Evolutionary conservation across 2,888 invertebrate species (phyloP).

Genomic region (Autographa gamma): DNA sequence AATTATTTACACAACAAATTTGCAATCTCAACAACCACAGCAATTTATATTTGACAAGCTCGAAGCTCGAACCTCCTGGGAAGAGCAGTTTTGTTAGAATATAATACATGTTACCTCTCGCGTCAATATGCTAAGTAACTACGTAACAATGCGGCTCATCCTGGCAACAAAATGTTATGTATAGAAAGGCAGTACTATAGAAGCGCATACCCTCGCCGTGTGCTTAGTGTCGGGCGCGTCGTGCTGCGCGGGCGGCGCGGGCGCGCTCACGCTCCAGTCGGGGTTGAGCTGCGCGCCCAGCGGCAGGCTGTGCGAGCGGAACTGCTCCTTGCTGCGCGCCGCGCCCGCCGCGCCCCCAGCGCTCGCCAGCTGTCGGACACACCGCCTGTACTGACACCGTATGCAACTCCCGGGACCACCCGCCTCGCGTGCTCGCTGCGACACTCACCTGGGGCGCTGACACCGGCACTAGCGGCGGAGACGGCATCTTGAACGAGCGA

Average conservation of each 20-base stretch:
- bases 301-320: constrained; percentile 90
- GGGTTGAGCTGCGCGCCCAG: constrained; percentile 88
- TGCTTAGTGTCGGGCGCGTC: constrained; percentile 78
- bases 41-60: constrained; percentile 54
- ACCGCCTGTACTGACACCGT: not conserved
- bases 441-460: constrained; percentile 74
- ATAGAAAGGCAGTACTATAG: constrained; percentile 2
- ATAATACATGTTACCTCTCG: constrained; percentile 20
- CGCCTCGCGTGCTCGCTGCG: not conserved
- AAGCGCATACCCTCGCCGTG: constrained; percentile 70
- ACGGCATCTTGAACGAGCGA: constrained; percentile 85
- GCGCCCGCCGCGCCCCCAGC: constrained; percentile 40
- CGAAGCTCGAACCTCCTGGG: constrained; percentile 39
- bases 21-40: constrained; percentile 44
- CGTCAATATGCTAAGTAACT: constrained; percentile 14
- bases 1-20: constrained; percentile 51
- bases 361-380: constrained; percentile 47
- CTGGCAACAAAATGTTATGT: constrained; percentile 28
- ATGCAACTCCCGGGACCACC: not conserved
- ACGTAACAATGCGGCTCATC: constrained; percentile 26
- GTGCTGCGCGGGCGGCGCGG: constrained; percentile 62
- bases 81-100: constrained; percentile 27
- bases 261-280: constrained; percentile 79
- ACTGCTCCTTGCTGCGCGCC: constrained; percentile 83
- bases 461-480: constrained; percentile 78